Base-by-base conservation (phyloP, 2,888 invertebrate genomes). In the Resseliella maxima region DNA sequence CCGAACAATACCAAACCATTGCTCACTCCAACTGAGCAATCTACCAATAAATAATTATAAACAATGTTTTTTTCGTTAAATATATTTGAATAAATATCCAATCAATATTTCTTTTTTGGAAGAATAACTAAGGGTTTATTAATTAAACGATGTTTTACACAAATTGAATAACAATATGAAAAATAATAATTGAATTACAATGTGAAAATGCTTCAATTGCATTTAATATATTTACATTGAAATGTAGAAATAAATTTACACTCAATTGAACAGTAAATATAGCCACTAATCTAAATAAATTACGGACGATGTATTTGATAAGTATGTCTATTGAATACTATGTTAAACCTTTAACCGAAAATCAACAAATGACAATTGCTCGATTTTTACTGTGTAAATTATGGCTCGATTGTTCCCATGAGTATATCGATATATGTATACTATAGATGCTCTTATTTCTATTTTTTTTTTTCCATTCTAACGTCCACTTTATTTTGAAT, bases 361-460 rank as follows among this genome's bases (percentile, higher is more conserved):
- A 72, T 72, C 72, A 31, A 72, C 72, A 27, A 31, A 72, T 12
- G 72, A 31, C 72, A 72, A 72, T 72, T 72, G 31, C 72, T 72
- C 31, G 72, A 72, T 72, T 72, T 72, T 72, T 35, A 35, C 72
- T 72, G 31, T 31, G 72, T 31, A 72, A 72, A 72, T 31, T 31
- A 72, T 35, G 5, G 27, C 27, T 12, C 27, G 72, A 72, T 31
- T 72, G 72, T 31, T 72, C 72, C 72, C 72, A 72, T 18, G 6
- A 35, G 72, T 31, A 72, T 72, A 72, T 31, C n/a, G n/a, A n/a
- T n/a, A n/a, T n/a, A n/a, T n/a, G n/a, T n/a, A n/a, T n/a, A n/a
- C n/a, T n/a, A n/a, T n/a, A n/a, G n/a, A n/a, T n/a, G n/a, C 31
- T 72, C 15, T 72, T 72, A 35, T n/a, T 27, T 6, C 72, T 31